Conservation (phyloP, 2,797 vertebrate species). For the Poeciliopsis infans region DNA sequence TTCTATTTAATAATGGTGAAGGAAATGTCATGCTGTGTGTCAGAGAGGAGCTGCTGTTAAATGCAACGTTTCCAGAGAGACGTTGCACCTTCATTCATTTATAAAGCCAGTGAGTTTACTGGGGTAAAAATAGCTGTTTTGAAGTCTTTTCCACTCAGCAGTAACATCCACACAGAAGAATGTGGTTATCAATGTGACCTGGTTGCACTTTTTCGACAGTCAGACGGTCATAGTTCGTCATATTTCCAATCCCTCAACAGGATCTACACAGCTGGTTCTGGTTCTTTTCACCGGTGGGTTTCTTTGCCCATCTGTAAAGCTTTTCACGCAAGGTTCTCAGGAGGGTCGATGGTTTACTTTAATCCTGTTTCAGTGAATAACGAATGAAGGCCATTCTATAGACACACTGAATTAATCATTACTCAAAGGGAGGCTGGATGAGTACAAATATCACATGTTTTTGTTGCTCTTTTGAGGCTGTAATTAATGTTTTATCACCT, state of each 20-base stretch:
- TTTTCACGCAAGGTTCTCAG: neutral
- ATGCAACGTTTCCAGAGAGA: neutral
- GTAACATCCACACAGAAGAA: neutral
- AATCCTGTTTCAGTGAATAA: neutral
- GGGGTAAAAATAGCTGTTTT: neutral
- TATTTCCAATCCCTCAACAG: neutral
- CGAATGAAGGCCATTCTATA: neutral
- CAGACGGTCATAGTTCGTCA: neutral
- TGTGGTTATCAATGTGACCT: neutral
- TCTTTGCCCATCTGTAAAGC: neutral
- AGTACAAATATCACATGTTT: neutral
- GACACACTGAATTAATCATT: neutral
- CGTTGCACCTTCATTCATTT: neutral
- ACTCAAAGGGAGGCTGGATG: neutral
- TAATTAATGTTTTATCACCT: neutral
- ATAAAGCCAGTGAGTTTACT: neutral
- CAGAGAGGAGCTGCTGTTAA: neutral
- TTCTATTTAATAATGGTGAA: neutral
- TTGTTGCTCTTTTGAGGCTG: neutral
- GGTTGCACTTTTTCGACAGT: neutral
- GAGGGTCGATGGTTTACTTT: neutral
- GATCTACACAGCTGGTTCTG: neutral
- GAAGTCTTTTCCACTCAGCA: neutral
- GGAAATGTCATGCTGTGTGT: neutral
- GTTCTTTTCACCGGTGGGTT: neutral